Base-by-base conservation (phyloP, 1,140 invertebrate species). In the Colletes gigas region DNA sequence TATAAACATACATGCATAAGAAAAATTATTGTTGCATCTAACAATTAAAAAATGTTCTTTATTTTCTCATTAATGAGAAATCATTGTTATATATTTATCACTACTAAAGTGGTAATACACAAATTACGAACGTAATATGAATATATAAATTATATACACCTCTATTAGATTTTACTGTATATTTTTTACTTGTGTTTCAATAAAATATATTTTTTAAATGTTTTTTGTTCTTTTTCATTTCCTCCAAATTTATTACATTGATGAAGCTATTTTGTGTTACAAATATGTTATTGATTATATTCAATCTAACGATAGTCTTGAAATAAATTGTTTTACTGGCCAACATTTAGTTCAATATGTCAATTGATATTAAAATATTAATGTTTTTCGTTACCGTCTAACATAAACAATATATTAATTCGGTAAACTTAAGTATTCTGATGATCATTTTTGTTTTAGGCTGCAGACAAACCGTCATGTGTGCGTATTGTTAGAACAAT, bases 401-500 rank as follows among this genome's bases (percentile, higher is more conserved):
- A n/a, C 59, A 1, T 7, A 4, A 39, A 21, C 1, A 17, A 9
- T n/a, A 41, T 0, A 60, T 8, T 57, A 21, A 67, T n/a, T 59
- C 0, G 12, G 47, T 4, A 57, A 19, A 74, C 4, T 17, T 9
- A 47, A 67, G 44, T 55, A 47, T 47, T 52, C n/a, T 47, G 3
- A 52, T 41, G 0, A 66, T 67, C 78, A 67, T 83, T 83, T 89
- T 81, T 86, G 66, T 84, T 84, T 10, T 84, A 88, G 88, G 80
- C 41, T 30, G 14, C 83, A 70, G 90, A 91, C 41, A 90, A 88
- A 80, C 44, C 75, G 71, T 8, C 85, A 30, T 71, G 78, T 50
- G 70, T 85, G 21, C 88, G 92, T 63, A 91, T 92, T 62, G 83
- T 93, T 4, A 83, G 92, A 41, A 88, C 91, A 8, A 83, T 92